These are phyloP conservation scores for Acholoe squamosa DNA, from an alignment of 2,888 invertebrate species.

Conservation along the genomic window DNA sequence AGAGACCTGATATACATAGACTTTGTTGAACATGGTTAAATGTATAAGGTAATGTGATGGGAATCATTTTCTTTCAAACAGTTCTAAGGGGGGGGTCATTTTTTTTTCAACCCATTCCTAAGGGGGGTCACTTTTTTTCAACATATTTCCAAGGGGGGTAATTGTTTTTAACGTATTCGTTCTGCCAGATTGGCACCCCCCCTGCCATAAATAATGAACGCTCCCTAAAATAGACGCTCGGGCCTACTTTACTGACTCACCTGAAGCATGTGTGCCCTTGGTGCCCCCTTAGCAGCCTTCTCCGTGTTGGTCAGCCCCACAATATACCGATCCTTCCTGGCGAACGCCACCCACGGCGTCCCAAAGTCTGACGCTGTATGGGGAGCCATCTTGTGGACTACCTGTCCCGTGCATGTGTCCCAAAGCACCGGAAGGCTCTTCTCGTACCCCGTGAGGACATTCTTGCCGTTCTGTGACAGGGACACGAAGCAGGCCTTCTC, in stretches of 20 bases:
- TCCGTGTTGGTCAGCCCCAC: conserved; percentile 63
- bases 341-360: conserved; percentile 65
- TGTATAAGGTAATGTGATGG: no score
- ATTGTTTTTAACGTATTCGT: no score
- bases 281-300: conserved; percentile 38
- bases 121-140: no score
- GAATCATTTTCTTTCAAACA: no score
- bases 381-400: conserved; percentile 47
- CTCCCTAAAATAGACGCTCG: no score
- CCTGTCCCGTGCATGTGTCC: conserved; percentile 34
- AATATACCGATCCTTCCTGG: conserved; percentile 63
- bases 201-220: no score
- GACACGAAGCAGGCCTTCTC: conserved; percentile 4
- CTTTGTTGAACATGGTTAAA: no score
- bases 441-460: conserved; percentile 58
- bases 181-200: no score
- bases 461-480: conserved; percentile 49
- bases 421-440: conserved; percentile 64
- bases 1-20: no score
- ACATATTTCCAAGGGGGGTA: no score
- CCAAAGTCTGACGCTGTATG: conserved; percentile 60
- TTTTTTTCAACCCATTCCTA: no score
- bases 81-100: no score
- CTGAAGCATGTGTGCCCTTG: conserved; percentile 61
- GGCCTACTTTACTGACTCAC: conserved; percentile 2